Percentiles rank a stretch among this genome's conserved stretches.
phyloP scores from a whole-genome alignment of 2,888 invertebrate species.

The Catocala fraxini region DNA sequence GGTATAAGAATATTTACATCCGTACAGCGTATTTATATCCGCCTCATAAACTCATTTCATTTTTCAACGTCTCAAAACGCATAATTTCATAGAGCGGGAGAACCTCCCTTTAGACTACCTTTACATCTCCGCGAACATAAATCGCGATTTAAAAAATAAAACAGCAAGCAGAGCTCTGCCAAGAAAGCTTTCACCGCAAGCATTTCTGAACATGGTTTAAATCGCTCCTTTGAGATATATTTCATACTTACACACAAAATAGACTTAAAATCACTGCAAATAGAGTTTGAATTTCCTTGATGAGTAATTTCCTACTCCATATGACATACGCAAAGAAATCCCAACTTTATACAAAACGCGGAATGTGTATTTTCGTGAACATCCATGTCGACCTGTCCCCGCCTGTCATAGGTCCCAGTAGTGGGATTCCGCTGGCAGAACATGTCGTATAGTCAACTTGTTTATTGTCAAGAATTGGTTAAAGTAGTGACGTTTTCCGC shows the following conservation, averaged over 20 bases:
- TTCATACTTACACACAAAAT: slow-evolving; percentile 45
- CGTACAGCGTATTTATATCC: slow-evolving; percentile 39
- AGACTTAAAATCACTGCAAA: slow-evolving; percentile 40
- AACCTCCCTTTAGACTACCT: slow-evolving; percentile 54
- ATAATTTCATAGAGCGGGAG: slow-evolving; percentile 57
- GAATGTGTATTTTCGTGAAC: slow-evolving; percentile 48
- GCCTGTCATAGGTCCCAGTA: slow-evolving; percentile 62
- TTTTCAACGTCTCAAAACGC: slow-evolving; percentile 56
- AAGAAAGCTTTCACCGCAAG: slow-evolving; percentile 82
- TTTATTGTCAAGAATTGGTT: slow-evolving; percentile 72
- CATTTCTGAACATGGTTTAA: slow-evolving; percentile 79
- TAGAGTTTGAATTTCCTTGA: slow-evolving; percentile 38
- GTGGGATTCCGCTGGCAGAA: slow-evolving; percentile 63
- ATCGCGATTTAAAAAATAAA: slow-evolving; percentile 81
- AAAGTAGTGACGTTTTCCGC: slow-evolving; percentile 55
- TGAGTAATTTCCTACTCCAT: slow-evolving; percentile 39
- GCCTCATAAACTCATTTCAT: slow-evolving; percentile 51
- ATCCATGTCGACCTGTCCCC: slow-evolving; percentile 38
- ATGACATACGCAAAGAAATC: slow-evolving; percentile 49
- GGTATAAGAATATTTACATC: slow-evolving; percentile 15
- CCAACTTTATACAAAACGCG: slow-evolving; percentile 48
- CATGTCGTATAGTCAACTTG: slow-evolving; percentile 69
- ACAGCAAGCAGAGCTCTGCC: slow-evolving; percentile 75
- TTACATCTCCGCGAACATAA: slow-evolving; percentile 67
- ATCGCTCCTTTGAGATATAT: slow-evolving; percentile 74